A percentile compares a stretch with the other conserved stretches of the same genome.
Evolutionary conservation across 2,888 invertebrate species (phyloP).

Genomic region (Galerucella calmariensis): DNA sequence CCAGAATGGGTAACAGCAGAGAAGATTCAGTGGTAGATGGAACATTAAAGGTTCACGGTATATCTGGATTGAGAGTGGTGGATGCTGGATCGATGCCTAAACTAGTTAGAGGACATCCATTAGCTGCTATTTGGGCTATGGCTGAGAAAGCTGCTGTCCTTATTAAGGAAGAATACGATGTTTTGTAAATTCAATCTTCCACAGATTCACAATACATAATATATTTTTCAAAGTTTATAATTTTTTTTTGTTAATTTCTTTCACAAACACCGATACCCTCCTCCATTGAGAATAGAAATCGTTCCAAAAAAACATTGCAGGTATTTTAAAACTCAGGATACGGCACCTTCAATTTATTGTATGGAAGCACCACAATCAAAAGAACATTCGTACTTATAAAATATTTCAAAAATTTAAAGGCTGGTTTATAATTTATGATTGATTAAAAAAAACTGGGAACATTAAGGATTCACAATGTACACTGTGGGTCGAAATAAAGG

Average conservation of each 20-base stretch:
- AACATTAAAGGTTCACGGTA: conserved; percentile 66
- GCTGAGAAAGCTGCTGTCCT: conserved; percentile 68
- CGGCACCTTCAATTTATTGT: too few relatives aligned
- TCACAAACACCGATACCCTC: too few relatives aligned
- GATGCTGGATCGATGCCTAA: conserved; percentile 69
- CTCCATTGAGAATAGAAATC: too few relatives aligned
- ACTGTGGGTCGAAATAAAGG: too few relatives aligned
- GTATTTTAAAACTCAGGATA: too few relatives aligned
- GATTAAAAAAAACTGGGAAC: too few relatives aligned
- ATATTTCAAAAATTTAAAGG: too few relatives aligned
- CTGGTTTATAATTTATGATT: too few relatives aligned
- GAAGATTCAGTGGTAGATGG: conserved; percentile 69
- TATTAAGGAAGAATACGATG: conserved; percentile 56
- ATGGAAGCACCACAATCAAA: too few relatives aligned
- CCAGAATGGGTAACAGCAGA: conserved; percentile 66
- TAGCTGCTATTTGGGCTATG: conserved; percentile 67
- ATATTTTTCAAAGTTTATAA: neutral
- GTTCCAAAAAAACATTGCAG: too few relatives aligned
- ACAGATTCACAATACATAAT: neutral
- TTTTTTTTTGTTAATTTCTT: neutral
- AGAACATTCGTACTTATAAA: too few relatives aligned
- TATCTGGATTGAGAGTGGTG: conserved; percentile 66
- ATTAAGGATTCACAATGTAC: too few relatives aligned
- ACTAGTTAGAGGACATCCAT: conserved; percentile 67
- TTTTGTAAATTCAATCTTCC: neutral